Evolutionary conservation across 1,140 invertebrate genomes (phyloP).

Genomic region (Hylaeus volcanicus): DNA sequence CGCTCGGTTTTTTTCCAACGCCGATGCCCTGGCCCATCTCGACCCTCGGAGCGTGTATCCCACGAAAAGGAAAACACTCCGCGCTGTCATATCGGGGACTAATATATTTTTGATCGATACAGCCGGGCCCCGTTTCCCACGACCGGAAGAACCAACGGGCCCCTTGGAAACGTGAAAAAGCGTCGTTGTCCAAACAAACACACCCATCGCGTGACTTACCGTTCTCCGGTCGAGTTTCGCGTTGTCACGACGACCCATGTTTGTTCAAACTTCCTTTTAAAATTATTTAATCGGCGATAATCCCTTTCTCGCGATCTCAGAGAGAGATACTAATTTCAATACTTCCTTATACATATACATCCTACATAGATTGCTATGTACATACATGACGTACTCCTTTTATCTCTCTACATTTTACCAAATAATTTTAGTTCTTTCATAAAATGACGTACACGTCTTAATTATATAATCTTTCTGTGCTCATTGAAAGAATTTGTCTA

Average conservation of each 20-base stretch:
- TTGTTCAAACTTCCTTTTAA: too few relatives aligned
- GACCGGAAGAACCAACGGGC: slow-evolving; percentile 44
- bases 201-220: slow-evolving; percentile 69
- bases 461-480: too few relatives aligned
- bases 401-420: too few relatives aligned
- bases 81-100: slow-evolving; percentile 80
- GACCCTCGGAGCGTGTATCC: slow-evolving; percentile 50
- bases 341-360: too few relatives aligned
- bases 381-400: too few relatives aligned
- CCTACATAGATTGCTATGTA: too few relatives aligned
- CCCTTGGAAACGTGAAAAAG: slow-evolving; percentile 61
- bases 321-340: too few relatives aligned
- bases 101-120: slow-evolving; percentile 82
- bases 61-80: slow-evolving; percentile 76
- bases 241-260: slow-evolving; percentile 37
- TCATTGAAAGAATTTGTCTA: too few relatives aligned
- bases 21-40: slow-evolving; percentile 1
- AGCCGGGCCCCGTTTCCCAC: slow-evolving; percentile 76
- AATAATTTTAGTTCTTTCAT: too few relatives aligned
- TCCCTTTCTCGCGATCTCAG: too few relatives aligned
- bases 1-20: slow-evolving; percentile 29
- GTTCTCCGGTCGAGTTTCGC: slow-evolving; percentile 41
- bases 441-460: too few relatives aligned
- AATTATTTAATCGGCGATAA: too few relatives aligned
- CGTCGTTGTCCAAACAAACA: slow-evolving; percentile 81